Base-by-base conservation (phyloP, 1,140 invertebrate species). In the Drosophila lacertosa region DNA sequence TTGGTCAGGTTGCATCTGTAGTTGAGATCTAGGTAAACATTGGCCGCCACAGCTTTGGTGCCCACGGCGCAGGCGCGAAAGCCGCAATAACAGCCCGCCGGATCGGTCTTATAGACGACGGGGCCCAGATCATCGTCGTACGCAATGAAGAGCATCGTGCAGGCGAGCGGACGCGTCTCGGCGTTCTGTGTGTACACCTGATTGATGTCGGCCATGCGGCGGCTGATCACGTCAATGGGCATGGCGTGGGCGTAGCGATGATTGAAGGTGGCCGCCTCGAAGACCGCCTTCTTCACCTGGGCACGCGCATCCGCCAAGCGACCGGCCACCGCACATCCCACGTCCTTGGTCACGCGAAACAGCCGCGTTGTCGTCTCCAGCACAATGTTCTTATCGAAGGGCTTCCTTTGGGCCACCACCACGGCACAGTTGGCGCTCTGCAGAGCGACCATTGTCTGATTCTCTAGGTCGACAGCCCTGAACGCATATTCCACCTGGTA, bases 401-500 rank as follows among this genome's bases (percentile, higher is more conserved):
- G 96, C 94, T 99, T 99, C 89, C 77, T 98, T 92, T 99, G 98
- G 62, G 98, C 99, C 1, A 98, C 98, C 77, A 99, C 96, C 72
- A 99, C 98, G 1, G 97, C 98, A 57, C 95, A 95, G 88, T 99
- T 96, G 26, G 94, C 94, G 22, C 97, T 97, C 91, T 97, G 97
- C 1, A 99, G 92, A 1, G 97, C 98, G 33, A 99, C 97, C 0
- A 98, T 99, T 11, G 99, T 99, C 18, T 99, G 92, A n/a, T 98
- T 99, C 53, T 97, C 98, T 92, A 99, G 98, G 90, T 99, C 99
- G 73, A 99, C 99, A 0, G 99, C 98, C 93, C 99, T 99, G 90
- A 99, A 98, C 0, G 99, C 98, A 96, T 99, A 99, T 93, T 99
- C 99, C 83, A 99, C 98, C 98, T 99, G 98, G 93, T 99, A 99